Base-by-base conservation (phyloP, 2,797 vertebrate species). In the Sebastolobus altivelis region DNA sequence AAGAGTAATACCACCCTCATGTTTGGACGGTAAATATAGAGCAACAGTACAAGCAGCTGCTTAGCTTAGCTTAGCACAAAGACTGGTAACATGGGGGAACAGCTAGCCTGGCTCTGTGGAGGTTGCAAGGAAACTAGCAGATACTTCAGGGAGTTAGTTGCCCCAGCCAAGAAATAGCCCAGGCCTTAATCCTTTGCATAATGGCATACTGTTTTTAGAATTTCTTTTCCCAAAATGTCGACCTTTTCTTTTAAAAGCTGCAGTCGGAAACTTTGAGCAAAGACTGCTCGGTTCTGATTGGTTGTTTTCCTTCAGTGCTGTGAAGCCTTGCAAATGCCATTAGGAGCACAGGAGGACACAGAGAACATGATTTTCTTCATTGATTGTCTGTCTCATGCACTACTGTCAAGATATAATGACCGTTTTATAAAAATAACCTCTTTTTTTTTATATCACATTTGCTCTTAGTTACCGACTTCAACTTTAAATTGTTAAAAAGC, bases 31-130 rank as follows among this genome's bases (percentile, higher is more conserved):
- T 52, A 29, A 55, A 66, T 33, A 31, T 8, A 43, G 49, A 40
- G 37, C 29, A 65, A 43, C 4, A 74, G 46, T n/a, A 43, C 40
- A 16, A 14, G 14, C 55, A 38, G 22, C 13, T 0, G 1, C 8
- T 43, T 43, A 55, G n/a, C 22, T 62, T 77, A 46, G n/a, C 8
- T 71, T 60, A 59, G n/a, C 54, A 72, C 12, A 65, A 35, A 12
- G 13, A 56, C 29, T 63, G 25, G 59, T 31, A 65, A 46, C 6
- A 46, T 14, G 40, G 40, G 14, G 40, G 14, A 43, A 43, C 14
- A 43, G 40, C 40, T 6, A 16, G 31, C 9, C 9, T 62, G 2
- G 14, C 5, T 65, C 62, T 43, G 62, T 43, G 38, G 25, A 25
- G 46, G 14, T 31, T 31, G 18, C 65, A 2, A 12, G 27, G 65